Percentiles rank a stretch among this genome's conserved stretches.
Evolutionary conservation across 1,140 invertebrate species (phyloP).

Genomic region (Zaprionus lachaisei): DNA sequence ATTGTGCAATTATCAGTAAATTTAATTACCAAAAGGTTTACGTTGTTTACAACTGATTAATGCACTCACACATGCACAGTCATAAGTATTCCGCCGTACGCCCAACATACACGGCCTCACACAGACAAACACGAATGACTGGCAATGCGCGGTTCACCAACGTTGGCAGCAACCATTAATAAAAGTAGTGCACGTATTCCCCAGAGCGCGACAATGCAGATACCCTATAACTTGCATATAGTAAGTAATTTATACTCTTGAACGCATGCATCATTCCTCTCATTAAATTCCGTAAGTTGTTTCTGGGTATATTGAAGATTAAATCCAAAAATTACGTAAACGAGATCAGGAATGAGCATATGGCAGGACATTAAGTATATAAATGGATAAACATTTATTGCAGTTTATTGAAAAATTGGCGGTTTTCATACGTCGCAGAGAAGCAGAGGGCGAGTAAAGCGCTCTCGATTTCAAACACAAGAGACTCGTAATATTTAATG

Average conservation of each 20-base stretch:
- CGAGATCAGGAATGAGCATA: slow-evolving; percentile 10
- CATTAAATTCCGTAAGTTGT: not conserved
- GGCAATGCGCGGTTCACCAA: slow-evolving; percentile 24
- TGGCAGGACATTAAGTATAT: slow-evolving; percentile 60
- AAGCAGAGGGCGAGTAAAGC: slow-evolving; percentile 52
- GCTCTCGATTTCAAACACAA: slow-evolving; percentile 72
- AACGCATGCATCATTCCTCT: not conserved
- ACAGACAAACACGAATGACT: not conserved
- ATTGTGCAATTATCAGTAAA: slow-evolving; percentile 39
- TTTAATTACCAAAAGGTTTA: slow-evolving; percentile 51
- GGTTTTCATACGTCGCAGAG: slow-evolving; percentile 57
- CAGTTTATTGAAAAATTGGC: slow-evolving; percentile 82
- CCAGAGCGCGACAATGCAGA: not conserved
- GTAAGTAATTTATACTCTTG: not conserved
- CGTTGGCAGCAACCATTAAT: slow-evolving; percentile 17
- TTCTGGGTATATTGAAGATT: not conserved
- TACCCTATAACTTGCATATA: slow-evolving; percentile 9
- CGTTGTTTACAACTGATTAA: slow-evolving; percentile 54
- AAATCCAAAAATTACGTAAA: slow-evolving; percentile 1
- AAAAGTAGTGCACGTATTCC: not conserved
- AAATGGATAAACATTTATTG: slow-evolving; percentile 81
- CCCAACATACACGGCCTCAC: not conserved
- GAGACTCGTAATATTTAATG: slow-evolving; percentile 49
- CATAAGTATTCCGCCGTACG: not conserved
- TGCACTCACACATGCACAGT: slow-evolving; percentile 14